phyloP scores from a whole-genome alignment of 2,888 invertebrate species.

The Drosophila fungiperda region DNA sequence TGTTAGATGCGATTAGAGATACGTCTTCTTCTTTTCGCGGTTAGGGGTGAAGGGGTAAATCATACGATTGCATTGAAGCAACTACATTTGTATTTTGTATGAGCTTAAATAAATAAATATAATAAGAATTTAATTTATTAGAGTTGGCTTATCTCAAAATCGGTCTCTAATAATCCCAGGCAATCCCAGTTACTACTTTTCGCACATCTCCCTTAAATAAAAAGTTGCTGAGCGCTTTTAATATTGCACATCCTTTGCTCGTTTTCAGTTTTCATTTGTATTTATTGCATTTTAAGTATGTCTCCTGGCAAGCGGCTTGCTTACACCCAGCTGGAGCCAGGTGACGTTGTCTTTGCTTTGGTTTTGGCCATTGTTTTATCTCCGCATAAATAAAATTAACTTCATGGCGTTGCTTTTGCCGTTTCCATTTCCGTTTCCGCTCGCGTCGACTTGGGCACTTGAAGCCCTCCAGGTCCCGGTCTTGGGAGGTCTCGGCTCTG shows the following conservation, averaged over 20 bases:
- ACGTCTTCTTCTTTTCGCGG: not conserved
- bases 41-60: not conserved
- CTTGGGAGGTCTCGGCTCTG: constrained; percentile 11
- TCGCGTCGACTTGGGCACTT: constrained; percentile 48
- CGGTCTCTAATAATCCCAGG: not conserved
- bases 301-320: constrained; percentile 22
- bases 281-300: constrained; percentile 67
- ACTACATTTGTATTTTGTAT: not conserved
- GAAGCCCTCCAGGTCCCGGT: constrained; percentile 25
- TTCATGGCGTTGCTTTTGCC: constrained; percentile 74
- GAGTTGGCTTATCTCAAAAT: not conserved
- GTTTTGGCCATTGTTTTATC: constrained; percentile 70
- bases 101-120: not conserved
- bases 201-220: not conserved
- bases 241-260: constrained; percentile 19
- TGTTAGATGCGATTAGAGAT: not conserved
- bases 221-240: constrained; percentile 17
- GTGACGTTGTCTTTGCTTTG: constrained; percentile 28
- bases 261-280: constrained; percentile 40
- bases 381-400: constrained; percentile 79
- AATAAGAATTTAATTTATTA: not conserved
- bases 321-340: constrained; percentile 24
- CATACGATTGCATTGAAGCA: not conserved
- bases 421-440: constrained; percentile 74
- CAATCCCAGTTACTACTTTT: constrained; percentile 1